phyloP scores from a whole-genome alignment of 64 coral and sea anemone genomes.

The Pachyseris speciosa region DNA sequence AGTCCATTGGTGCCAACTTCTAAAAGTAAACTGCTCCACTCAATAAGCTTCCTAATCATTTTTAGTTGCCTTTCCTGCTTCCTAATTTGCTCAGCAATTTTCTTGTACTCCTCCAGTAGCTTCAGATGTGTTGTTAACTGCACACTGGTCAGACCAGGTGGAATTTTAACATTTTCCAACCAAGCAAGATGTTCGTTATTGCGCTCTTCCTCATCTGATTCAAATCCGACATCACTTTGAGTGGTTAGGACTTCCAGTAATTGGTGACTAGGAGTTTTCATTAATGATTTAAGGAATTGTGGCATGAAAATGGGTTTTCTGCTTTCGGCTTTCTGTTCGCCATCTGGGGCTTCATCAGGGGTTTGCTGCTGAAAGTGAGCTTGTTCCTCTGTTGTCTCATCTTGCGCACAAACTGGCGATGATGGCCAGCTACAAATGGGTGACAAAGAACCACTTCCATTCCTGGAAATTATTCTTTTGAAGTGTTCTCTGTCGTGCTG shows the following conservation, averaged over 20 bases:
- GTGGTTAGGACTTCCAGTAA: neutral
- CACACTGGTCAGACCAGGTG: neutral
- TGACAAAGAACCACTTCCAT: neutral
- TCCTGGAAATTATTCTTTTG: neutral
- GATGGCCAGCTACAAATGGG: neutral
- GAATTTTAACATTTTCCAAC: constrained; percentile 29
- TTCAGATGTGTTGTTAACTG: constrained; percentile 14
- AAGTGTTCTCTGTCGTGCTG: constrained; percentile 15
- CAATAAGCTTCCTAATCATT: constrained; percentile 31
- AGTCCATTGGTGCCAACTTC: constrained; percentile 13
- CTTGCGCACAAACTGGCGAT: neutral
- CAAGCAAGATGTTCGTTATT: constrained; percentile 2
- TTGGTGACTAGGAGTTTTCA: neutral
- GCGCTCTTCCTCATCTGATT: neutral
- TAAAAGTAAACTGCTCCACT: constrained; percentile 19
- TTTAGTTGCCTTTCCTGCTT: constrained; percentile 31
- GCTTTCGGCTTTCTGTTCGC: neutral
- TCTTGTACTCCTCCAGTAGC: constrained; percentile 13
- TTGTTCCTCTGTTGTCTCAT: neutral
- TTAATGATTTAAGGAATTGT: neutral
- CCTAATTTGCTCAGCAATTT: constrained; percentile 35
- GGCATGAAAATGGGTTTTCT: neutral
- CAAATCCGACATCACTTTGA: constrained; percentile 4
- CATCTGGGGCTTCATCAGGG: neutral
- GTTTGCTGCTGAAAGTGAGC: neutral